Base-by-base conservation (phyloP, 2,888 invertebrate species). In the Noctua janthina region DNA sequence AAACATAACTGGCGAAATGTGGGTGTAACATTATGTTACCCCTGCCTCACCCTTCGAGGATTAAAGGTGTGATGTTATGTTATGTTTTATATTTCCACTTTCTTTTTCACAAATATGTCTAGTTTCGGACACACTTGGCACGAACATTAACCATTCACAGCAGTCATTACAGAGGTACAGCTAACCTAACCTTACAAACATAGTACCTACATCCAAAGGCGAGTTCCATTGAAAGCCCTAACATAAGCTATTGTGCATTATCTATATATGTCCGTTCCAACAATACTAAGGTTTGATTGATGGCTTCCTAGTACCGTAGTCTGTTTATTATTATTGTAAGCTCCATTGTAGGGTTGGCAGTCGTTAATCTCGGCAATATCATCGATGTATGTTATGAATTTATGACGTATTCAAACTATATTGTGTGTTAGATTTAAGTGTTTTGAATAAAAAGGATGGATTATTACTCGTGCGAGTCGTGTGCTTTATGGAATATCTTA, bases 221-320 rank as follows among this genome's bases (percentile, higher is more conserved):
- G 39, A 76, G 43, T 59, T 72, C 81, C 23, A 73, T 72, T 77
- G 74, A 84, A 81, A 77, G 56, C 23, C 56, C 77, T 82, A 83
- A 35, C 64, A 35, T 64, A 64, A 87, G 85, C 84, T 83, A 86
- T 84, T 79, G 77, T 81, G 78, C 76, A 87, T 88, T 90, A 88
- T 87, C 85, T 79, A 76, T 75, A 76, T 86, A 77, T 86, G 86
- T 86, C 86, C 88, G 81, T 78, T 78, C 79, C 67, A 82, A 83
- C 85, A 85, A 78, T 85, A 66, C 78, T 78, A 74, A 71, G 64
- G 75, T 83, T 82, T 91, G 92, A 92, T 92, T 91, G 90, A 91
- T 92, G 87, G 87, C 78, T 89, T 90, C 86, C 83, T 85, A 79
- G 74, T 76, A 39, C 76, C 80, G 74, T 74, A 84, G 78, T 68